Evolutionary conservation across 53 echinoderm and acorn worm species (phyloP).

Genomic region (Glandiceps talaboti): DNA sequence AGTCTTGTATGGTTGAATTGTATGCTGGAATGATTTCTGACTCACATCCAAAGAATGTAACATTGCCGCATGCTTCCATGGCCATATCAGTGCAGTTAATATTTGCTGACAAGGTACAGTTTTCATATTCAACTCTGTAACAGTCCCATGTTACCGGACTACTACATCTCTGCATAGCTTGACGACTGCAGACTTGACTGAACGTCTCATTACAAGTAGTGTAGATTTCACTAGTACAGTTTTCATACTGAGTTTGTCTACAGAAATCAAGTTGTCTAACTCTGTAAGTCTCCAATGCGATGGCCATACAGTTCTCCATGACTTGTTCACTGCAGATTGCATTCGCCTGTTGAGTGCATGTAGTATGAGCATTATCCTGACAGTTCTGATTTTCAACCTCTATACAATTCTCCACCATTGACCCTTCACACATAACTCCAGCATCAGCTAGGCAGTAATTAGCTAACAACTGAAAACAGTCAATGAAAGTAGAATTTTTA

Average conservation of each 20-base stretch:
- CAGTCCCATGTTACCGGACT: not conserved
- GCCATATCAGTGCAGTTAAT: not conserved
- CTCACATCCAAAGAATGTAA: not conserved
- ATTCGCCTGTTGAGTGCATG: constrained; percentile 4
- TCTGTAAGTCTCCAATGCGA: constrained; percentile 7
- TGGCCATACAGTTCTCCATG: not conserved
- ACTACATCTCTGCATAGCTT: not conserved
- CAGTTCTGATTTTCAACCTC: not conserved
- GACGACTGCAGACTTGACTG: not conserved
- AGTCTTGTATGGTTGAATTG: not conserved
- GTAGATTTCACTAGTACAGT: not conserved
- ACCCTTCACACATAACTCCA: not conserved
- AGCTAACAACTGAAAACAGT: constrained; percentile 10
- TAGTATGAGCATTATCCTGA: not conserved
- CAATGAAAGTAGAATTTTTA: not conserved
- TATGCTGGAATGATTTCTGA: not conserved
- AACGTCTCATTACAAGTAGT: not conserved
- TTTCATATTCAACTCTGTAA: not conserved
- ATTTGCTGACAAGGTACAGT: not conserved
- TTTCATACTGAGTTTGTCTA: not conserved
- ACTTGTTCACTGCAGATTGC: constrained; percentile 1
- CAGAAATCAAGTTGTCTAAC: not conserved
- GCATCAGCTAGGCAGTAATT: constrained; percentile 1
- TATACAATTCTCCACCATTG: not conserved
- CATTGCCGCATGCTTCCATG: not conserved